Evolutionary conservation across 2,113 vertebrate species (phyloP).

Genomic region (Potamarius usumacintae): DNA sequence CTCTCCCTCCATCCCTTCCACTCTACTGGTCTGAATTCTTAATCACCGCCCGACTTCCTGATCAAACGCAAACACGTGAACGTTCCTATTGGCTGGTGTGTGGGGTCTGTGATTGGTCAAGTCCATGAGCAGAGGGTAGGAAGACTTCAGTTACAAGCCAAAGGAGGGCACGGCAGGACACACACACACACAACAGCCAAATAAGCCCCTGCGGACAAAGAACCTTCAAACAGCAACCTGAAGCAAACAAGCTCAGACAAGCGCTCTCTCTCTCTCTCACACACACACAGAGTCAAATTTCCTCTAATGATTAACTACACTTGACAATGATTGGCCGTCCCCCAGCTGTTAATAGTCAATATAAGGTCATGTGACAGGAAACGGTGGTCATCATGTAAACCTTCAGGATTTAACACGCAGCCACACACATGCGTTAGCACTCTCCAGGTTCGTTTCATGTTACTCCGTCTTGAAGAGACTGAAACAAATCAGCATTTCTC

Average conservation of each 20-base stretch:
- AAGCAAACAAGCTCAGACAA: background rate
- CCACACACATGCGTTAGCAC: background rate
- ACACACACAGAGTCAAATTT: background rate
- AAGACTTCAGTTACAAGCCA: slow-evolving; percentile 64
- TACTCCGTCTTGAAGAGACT: background rate
- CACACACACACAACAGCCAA: slow-evolving; percentile 37
- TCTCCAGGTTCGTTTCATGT: background rate
- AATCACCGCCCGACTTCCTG: slow-evolving; percentile 66
- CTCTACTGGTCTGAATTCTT: slow-evolving; percentile 70
- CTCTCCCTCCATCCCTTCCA: slow-evolving; percentile 52
- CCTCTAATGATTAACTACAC: background rate
- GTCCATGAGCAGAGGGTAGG: slow-evolving; percentile 54
- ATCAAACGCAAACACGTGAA: slow-evolving; percentile 65
- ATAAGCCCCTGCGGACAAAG: slow-evolving; percentile 41
- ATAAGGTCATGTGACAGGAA: slow-evolving; percentile 17
- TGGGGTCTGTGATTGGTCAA: slow-evolving; percentile 42
- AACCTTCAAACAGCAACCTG: background rate
- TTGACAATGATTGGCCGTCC: background rate
- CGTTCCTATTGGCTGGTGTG: slow-evolving; percentile 62
- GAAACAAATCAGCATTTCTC: background rate
- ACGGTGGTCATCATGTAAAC: background rate
- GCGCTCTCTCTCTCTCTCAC: background rate
- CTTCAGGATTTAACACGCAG: slow-evolving; percentile 18
- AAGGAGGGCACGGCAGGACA: slow-evolving; percentile 47
- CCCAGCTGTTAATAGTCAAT: background rate